Percentiles rank a stretch among this genome's conserved stretches.
These are phyloP conservation scores for Xiphophorus maculatus DNA, from an alignment of 2,113 vertebrate species.

Conservation along the genomic window DNA sequence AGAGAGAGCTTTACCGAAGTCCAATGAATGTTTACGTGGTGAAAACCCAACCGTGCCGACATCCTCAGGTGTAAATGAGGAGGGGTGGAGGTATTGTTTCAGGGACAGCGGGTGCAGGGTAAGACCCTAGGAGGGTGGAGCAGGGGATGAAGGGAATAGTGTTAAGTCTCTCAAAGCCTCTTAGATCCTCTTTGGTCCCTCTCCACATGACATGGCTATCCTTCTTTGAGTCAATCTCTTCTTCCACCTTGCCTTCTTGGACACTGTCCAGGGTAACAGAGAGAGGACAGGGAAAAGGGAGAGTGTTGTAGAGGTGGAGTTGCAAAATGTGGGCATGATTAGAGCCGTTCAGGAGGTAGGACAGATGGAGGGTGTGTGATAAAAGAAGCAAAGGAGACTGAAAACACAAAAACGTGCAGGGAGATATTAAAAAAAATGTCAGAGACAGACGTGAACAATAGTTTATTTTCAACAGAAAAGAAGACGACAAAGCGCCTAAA, in stretches of 20 bases:
- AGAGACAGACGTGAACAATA: slow-evolving; percentile 14
- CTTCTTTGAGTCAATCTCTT: slow-evolving; percentile 72
- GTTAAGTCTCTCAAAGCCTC: slow-evolving; percentile 77
- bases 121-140: slow-evolving; percentile 13
- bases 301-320: slow-evolving; percentile 29
- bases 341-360: slow-evolving; percentile 50
- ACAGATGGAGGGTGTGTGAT: slow-evolving; percentile 60
- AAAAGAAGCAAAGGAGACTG: slow-evolving; percentile 36
- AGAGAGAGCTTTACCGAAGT: not conserved
- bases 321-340: slow-evolving; percentile 48
- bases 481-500: slow-evolving; percentile 28
- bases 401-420: slow-evolving; percentile 22
- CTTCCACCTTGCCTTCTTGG: slow-evolving; percentile 71
- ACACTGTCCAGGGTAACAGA: slow-evolving; percentile 48
- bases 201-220: slow-evolving; percentile 74
- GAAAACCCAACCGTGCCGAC: not conserved
- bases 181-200: slow-evolving; percentile 77
- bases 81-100: slow-evolving; percentile 36
- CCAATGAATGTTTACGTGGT: not conserved
- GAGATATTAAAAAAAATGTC: slow-evolving; percentile 19
- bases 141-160: slow-evolving; percentile 44
- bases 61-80: slow-evolving; percentile 7
- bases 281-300: slow-evolving; percentile 40
- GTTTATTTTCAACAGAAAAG: slow-evolving; percentile 27
- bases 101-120: slow-evolving; percentile 2